These are phyloP conservation scores for Uropsilus gracilis DNA, from an alignment of 2,113 vertebrate genomes.

Conservation along the genomic window DNA sequence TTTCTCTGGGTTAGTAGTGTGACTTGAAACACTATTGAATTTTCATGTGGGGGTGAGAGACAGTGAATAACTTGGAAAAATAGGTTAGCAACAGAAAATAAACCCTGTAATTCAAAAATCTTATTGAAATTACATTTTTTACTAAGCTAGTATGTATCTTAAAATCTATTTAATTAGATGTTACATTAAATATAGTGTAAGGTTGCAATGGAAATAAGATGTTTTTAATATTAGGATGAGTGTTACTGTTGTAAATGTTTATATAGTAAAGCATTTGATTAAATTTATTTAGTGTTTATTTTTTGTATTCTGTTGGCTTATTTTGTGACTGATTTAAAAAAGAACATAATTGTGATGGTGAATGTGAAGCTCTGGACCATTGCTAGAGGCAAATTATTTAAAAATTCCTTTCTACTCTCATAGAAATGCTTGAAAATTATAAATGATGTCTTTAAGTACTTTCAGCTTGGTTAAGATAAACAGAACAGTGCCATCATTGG, in stretches of 20 bases:
- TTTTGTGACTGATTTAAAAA: background rate
- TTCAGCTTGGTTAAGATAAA: background rate
- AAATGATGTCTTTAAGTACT: constrained; percentile 1
- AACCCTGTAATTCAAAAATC: background rate
- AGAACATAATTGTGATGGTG: background rate
- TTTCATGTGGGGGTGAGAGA: background rate
- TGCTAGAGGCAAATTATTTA: constrained; percentile 24
- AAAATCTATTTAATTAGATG: constrained; percentile 34
- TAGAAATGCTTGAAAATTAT: constrained; percentile 34
- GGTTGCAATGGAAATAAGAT: constrained; percentile 27
- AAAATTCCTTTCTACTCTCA: background rate
- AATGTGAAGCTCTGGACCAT: background rate
- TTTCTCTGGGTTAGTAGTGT: background rate
- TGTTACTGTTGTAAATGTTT: background rate
- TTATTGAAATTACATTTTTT: background rate
- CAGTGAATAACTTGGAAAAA: constrained; percentile 6
- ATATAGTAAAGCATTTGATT: constrained; percentile 19
- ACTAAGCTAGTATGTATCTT: background rate
- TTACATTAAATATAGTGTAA: constrained; percentile 22
- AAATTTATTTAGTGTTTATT: constrained; percentile 28
- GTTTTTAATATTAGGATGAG: background rate
- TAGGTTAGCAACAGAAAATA: background rate
- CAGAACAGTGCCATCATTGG: background rate
- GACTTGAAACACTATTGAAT: background rate
- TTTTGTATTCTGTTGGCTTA: constrained; percentile 31